phyloP scores from a whole-genome alignment of 2,113 vertebrate species.

The Hypomesus transpacificus region DNA sequence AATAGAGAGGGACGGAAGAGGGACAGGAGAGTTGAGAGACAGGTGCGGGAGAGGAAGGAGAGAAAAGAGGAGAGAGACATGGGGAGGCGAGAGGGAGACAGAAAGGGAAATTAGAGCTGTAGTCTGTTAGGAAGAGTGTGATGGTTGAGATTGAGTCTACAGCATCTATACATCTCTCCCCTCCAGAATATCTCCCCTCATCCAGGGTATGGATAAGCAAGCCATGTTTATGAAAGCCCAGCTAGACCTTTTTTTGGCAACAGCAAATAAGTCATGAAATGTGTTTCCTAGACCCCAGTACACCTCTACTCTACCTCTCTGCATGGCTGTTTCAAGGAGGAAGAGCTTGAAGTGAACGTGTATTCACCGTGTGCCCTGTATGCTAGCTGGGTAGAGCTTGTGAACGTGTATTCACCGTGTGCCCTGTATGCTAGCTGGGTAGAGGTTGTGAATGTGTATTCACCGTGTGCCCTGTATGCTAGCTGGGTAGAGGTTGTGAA shows the following conservation, averaged over 20 bases:
- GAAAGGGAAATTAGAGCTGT: too few species aligned
- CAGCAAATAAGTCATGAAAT: too few species aligned
- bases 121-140: too few species aligned
- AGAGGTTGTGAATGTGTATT: conserved; percentile 20
- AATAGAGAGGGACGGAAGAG: not conserved
- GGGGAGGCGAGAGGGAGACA: too few species aligned
- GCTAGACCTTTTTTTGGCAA: too few species aligned
- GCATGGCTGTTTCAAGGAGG: not conserved
- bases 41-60: not conserved
- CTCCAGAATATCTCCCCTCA: too few species aligned
- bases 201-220: too few species aligned
- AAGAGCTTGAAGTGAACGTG: not conserved
- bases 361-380: too few species aligned
- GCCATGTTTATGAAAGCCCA: too few species aligned
- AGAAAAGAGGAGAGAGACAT: not conserved
- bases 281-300: not conserved
- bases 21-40: not conserved
- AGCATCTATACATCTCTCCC: too few species aligned
- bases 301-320: not conserved
- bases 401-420: not conserved
- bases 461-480: not conserved
- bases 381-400: conserved; percentile 12
- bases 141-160: too few species aligned
- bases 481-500: conserved; percentile 19
- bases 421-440: not conserved